A percentile compares a stretch with the other conserved stretches of the same genome.
These are phyloP conservation scores for Myripristis jacobus DNA, from an alignment of 2,797 vertebrate species.

Conservation along the genomic window DNA sequence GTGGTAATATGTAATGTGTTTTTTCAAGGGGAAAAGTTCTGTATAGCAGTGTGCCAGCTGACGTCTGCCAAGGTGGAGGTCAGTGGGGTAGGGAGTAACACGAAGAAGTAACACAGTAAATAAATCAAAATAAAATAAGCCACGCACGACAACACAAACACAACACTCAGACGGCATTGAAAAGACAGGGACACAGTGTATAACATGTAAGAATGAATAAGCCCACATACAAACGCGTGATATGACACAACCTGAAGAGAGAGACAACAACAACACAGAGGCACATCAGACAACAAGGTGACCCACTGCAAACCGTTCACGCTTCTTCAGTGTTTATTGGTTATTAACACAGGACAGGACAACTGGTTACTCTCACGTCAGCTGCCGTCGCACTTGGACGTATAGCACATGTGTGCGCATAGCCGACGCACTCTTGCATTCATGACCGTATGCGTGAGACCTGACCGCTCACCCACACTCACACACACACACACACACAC, in stretches of 20 bases:
- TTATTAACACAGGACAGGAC: slow-evolving; percentile 70
- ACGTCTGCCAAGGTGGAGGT: slow-evolving; percentile 72
- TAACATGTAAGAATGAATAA: slow-evolving; percentile 85
- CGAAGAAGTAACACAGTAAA: slow-evolving; percentile 63
- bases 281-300: slow-evolving; percentile 83
- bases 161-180: slow-evolving; percentile 77
- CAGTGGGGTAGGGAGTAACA: slow-evolving; percentile 66
- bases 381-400: slow-evolving; percentile 45
- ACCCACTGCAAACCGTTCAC: slow-evolving; percentile 65
- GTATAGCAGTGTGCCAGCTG: slow-evolving; percentile 40
- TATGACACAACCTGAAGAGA: slow-evolving; percentile 90
- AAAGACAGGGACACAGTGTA: slow-evolving; percentile 80
- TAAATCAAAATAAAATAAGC: slow-evolving; percentile 62
- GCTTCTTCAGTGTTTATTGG: slow-evolving; percentile 69
- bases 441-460: slow-evolving; percentile 27
- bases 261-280: slow-evolving; percentile 84
- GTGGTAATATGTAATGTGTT: not conserved
- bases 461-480: slow-evolving; percentile 42
- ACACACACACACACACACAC: slow-evolving; percentile 51
- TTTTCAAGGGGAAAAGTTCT: slow-evolving; percentile 13
- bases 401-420: slow-evolving; percentile 50
- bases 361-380: slow-evolving; percentile 57
- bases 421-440: slow-evolving; percentile 18
- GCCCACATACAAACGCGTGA: slow-evolving; percentile 89
- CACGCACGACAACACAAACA: slow-evolving; percentile 80